Conservation (phyloP, 2,797 vertebrate genomes). For the Zalophus californianus region DNA sequence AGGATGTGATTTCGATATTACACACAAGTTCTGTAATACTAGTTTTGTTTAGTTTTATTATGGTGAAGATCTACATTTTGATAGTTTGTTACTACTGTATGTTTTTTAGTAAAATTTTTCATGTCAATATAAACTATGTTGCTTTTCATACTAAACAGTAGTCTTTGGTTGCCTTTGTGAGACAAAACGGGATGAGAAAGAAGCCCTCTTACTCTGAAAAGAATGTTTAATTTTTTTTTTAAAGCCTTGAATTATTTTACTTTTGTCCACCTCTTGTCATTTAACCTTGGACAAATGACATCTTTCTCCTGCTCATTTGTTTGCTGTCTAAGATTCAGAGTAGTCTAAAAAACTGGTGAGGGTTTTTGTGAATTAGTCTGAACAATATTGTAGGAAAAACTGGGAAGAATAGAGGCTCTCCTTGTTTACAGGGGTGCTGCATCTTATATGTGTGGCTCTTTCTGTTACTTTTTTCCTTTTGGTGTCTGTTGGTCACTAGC, state of each 20-base stretch:
- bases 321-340: not conserved
- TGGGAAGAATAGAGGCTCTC: not conserved
- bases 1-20: slow-evolving; percentile 35
- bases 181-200: not conserved
- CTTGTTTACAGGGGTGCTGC: not conserved
- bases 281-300: slow-evolving; percentile 57
- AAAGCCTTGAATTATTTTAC: slow-evolving; percentile 30
- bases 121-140: not conserved
- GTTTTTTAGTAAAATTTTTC: slow-evolving; percentile 22
- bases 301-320: not conserved
- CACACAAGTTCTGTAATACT: not conserved
- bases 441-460: not conserved
- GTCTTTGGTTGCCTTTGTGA: slow-evolving; percentile 41
- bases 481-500: not conserved
- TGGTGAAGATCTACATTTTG: not conserved
- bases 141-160: not conserved
- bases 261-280: not conserved
- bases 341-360: not conserved
- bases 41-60: slow-evolving; percentile 32
- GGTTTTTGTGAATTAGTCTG: slow-evolving; percentile 5
- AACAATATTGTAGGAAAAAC: slow-evolving; percentile 9
- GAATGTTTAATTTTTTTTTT: slow-evolving; percentile 14
- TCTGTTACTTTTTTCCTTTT: not conserved
- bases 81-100: slow-evolving; percentile 51
- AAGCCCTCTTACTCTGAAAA: not conserved